phyloP scores from a whole-genome alignment of 2,888 invertebrate species.

The Tigriopus californicus region DNA sequence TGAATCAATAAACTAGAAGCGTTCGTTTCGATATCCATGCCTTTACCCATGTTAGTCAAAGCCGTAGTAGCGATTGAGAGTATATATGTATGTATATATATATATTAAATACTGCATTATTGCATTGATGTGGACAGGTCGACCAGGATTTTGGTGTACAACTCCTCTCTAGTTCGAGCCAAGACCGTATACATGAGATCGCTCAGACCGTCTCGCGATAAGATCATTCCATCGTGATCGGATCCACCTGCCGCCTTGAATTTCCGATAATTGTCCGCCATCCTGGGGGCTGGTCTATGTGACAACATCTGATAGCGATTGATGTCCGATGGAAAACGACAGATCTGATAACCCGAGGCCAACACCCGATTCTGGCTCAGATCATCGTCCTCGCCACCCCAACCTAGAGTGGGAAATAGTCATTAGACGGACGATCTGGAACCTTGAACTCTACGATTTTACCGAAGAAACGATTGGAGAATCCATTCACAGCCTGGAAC shows the following conservation, averaged over 20 bases:
- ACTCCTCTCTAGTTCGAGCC: not conserved
- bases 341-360: not conserved
- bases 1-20: too few species aligned
- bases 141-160: not conserved
- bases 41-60: too few species aligned
- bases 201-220: not conserved
- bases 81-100: too few species aligned
- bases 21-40: too few species aligned
- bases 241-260: not conserved
- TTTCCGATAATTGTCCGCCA: not conserved
- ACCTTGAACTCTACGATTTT: too few species aligned
- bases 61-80: too few species aligned
- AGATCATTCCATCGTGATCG: too few species aligned
- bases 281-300: not conserved
- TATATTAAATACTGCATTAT: too few species aligned
- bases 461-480: constrained; percentile 9
- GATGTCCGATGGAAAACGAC: not conserved
- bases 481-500: constrained; percentile 10
- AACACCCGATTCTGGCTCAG: not conserved
- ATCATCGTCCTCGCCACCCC: constrained; percentile 12
- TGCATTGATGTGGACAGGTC: not conserved
- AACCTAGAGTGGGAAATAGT: constrained; percentile 3
- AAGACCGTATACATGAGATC: not conserved
- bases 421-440: too few species aligned
- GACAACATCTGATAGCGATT: not conserved